phyloP scores from a whole-genome alignment of 2,888 invertebrate genomes.

The Callosobruchus maculatus region DNA sequence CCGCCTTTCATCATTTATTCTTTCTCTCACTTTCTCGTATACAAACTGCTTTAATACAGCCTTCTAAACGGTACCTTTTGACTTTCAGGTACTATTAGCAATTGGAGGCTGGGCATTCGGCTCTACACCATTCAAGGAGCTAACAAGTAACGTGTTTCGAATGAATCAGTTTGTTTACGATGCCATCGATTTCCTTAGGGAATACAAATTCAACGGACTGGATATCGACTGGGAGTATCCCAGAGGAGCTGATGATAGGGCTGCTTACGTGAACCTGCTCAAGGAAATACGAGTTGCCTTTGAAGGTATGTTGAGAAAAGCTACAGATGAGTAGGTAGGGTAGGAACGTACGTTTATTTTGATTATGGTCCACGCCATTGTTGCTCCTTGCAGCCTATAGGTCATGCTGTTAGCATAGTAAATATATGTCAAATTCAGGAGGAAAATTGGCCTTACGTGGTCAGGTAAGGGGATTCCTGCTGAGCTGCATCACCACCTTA shows the following conservation, averaged over 20 bases:
- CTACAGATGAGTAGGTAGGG: too few relatives aligned
- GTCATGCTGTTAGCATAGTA: too few relatives aligned
- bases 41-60: not conserved
- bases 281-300: slow-evolving; percentile 87
- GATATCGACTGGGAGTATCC: slow-evolving; percentile 96
- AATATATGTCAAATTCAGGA: too few relatives aligned
- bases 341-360: too few relatives aligned
- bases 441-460: too few relatives aligned
- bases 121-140: slow-evolving; percentile 89
- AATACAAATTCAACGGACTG: slow-evolving; percentile 87
- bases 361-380: too few relatives aligned
- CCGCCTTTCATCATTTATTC: too few relatives aligned
- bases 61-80: too few relatives aligned
- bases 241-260: slow-evolving; percentile 81
- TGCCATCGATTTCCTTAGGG: slow-evolving; percentile 87
- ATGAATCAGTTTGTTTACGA: slow-evolving; percentile 96
- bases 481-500: too few relatives aligned
- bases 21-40: too few relatives aligned
- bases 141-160: slow-evolving; percentile 85
- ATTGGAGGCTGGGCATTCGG: slow-evolving; percentile 97
- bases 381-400: too few relatives aligned
- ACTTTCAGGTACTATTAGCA: slow-evolving; percentile 67
- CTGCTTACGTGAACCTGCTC: slow-evolving; percentile 78
- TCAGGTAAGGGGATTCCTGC: too few relatives aligned
- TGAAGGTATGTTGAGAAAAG: slow-evolving; percentile 54